Percentiles rank a stretch among this genome's conserved stretches.
Evolutionary conservation across 2,113 vertebrate species (phyloP).

Genomic region (western clawed frog (Xenopus tropicalis)): DNA sequence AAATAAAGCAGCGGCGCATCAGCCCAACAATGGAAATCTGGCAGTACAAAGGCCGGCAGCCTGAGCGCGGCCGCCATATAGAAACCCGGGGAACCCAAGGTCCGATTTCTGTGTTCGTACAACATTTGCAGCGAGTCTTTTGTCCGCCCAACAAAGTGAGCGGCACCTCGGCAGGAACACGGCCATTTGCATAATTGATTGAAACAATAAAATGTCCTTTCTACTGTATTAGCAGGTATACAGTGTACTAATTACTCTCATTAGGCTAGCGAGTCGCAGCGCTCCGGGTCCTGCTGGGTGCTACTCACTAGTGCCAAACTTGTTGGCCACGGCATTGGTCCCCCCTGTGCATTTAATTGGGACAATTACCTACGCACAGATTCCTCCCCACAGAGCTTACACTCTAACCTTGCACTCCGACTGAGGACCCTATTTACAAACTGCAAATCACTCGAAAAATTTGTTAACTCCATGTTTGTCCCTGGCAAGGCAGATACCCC

Average conservation of each 20-base stretch:
- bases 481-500: too few relatives aligned
- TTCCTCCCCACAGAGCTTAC: too few relatives aligned
- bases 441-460: too few relatives aligned
- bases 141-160: conserved; percentile 20
- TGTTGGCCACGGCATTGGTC: too few relatives aligned
- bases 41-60: not conserved
- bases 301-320: not conserved
- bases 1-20: not conserved
- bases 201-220: conserved; percentile 25
- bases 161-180: conserved; percentile 23
- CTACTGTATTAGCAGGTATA: conserved; percentile 33
- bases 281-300: conserved; percentile 34
- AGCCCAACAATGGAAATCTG: not conserved
- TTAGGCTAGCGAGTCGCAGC: conserved; percentile 31
- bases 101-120: not conserved
- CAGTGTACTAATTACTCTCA: conserved; percentile 33
- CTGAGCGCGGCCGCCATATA: not conserved
- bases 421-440: too few relatives aligned
- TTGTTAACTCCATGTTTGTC: too few relatives aligned
- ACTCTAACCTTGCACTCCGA: too few relatives aligned
- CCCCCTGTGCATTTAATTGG: too few relatives aligned
- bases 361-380: too few relatives aligned
- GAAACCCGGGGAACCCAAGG: too few relatives aligned
- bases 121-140: conserved; percentile 14
- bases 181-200: conserved; percentile 35